phyloP scores from a whole-genome alignment of 2,113 vertebrate species.

The Zeus faber region DNA sequence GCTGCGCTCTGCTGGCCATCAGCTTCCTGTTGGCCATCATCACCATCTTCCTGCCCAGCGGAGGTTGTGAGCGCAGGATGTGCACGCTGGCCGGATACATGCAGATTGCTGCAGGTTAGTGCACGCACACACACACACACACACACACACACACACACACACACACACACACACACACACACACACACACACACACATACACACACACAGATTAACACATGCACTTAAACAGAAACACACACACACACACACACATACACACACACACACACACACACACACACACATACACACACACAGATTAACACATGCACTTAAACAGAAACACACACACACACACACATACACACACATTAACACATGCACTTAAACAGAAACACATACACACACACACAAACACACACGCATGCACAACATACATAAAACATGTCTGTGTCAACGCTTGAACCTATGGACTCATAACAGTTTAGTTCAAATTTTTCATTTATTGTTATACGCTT shows the following conservation, averaged over 20 bases:
- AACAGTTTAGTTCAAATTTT: too few relatives aligned
- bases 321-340: slow-evolving; percentile 2
- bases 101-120: slow-evolving; percentile 90
- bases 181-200: not conserved
- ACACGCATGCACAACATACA: not conserved
- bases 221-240: not conserved
- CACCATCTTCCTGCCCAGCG: slow-evolving; percentile 86
- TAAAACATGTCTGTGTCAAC: too few relatives aligned
- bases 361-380: not conserved
- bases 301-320: not conserved
- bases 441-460: too few relatives aligned
- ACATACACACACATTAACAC: not conserved
- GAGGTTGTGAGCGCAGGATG: slow-evolving; percentile 85
- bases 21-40: slow-evolving; percentile 89
- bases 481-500: too few relatives aligned
- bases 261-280: slow-evolving; percentile 1
- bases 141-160: not conserved
- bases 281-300: not conserved
- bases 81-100: slow-evolving; percentile 92
- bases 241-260: not conserved
- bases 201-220: not conserved
- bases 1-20: slow-evolving; percentile 85
- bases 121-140: slow-evolving; percentile 8
- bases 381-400: not conserved
- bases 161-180: not conserved